These are phyloP conservation scores for Nymphalis urticae DNA, from an alignment of 2,888 invertebrate genomes.

Conservation along the genomic window DNA sequence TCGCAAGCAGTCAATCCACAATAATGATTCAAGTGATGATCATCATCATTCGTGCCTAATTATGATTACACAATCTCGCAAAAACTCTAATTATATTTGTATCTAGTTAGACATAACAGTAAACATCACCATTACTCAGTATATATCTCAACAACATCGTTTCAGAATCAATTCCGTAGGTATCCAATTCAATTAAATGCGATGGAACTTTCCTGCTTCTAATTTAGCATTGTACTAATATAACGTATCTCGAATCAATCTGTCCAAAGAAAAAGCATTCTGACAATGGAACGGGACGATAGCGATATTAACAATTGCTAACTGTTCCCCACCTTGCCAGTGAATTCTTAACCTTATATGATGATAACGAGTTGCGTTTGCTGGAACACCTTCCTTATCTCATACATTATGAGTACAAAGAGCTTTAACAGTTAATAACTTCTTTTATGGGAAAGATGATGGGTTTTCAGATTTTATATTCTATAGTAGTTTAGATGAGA, in stretches of 20 bases:
- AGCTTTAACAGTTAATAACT: conserved; percentile 23
- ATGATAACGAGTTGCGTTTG: conserved; percentile 29
- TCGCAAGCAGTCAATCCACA: conserved; percentile 14
- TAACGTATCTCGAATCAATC: conserved; percentile 69
- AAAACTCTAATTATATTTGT: conserved; percentile 15
- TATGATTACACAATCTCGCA: conserved; percentile 7
- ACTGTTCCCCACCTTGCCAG: conserved; percentile 64
- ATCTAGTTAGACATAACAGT: conserved; percentile 21
- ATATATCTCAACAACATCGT: conserved; percentile 68
- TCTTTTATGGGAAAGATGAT: conserved; percentile 17
- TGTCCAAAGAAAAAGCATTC: conserved; percentile 69
- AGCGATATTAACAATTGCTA: conserved; percentile 71
- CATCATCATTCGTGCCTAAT: conserved; percentile 1
- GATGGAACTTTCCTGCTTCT: conserved; percentile 68
- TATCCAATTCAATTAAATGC: conserved; percentile 68
- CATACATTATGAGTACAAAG: conserved; percentile 21
- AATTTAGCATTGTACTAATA: conserved; percentile 68
- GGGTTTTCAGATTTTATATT: conserved; percentile 12
- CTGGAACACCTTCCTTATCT: conserved; percentile 30
- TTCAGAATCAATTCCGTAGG: conserved; percentile 68
- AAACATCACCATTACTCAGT: conserved; percentile 52
- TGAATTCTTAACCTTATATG: conserved; percentile 47
- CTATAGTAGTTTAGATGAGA: conserved; percentile 2
- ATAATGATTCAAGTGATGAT: conserved; percentile 10
- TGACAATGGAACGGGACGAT: conserved; percentile 68